phyloP scores from a whole-genome alignment of 2,888 invertebrate genomes.

The Sphaerophoria rueppellii region DNA sequence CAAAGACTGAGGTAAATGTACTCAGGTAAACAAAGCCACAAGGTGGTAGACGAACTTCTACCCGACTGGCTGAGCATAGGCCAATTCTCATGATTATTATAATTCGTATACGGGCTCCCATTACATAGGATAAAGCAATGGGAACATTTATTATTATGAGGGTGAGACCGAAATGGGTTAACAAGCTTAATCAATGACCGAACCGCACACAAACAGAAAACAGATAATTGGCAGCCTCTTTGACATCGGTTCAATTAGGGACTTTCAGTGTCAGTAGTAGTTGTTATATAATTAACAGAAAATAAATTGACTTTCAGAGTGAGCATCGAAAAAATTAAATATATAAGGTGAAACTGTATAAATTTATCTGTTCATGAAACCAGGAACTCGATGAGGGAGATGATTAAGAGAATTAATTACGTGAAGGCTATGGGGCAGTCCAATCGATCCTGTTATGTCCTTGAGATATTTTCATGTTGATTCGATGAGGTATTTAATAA shows the following conservation, averaged over 20 bases:
- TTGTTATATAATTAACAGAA: slow-evolving; percentile 30
- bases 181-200: slow-evolving; percentile 51
- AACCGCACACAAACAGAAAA: slow-evolving; percentile 10
- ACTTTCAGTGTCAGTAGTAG: not conserved
- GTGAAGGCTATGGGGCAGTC: not conserved
- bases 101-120: slow-evolving; percentile 20
- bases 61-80: slow-evolving; percentile 53
- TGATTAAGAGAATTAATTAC: slow-evolving; percentile 21
- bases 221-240: slow-evolving; percentile 37
- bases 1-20: not conserved
- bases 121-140: not conserved
- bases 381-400: not conserved
- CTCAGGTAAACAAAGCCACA: slow-evolving; percentile 5
- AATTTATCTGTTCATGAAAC: slow-evolving; percentile 11
- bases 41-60: slow-evolving; percentile 16
- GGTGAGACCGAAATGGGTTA: slow-evolving; percentile 20
- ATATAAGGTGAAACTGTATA: not conserved
- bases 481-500: not conserved
- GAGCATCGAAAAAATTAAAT: slow-evolving; percentile 1
- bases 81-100: slow-evolving; percentile 43
- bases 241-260: slow-evolving; percentile 28
- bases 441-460: not conserved
- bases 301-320: slow-evolving; percentile 25
- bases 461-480: not conserved
- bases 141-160: not conserved